Evolutionary conservation across 2,113 vertebrate species (phyloP), one percentile per base, ranked within the genome.

Genomic region (Arothron firmamentum): DNA sequence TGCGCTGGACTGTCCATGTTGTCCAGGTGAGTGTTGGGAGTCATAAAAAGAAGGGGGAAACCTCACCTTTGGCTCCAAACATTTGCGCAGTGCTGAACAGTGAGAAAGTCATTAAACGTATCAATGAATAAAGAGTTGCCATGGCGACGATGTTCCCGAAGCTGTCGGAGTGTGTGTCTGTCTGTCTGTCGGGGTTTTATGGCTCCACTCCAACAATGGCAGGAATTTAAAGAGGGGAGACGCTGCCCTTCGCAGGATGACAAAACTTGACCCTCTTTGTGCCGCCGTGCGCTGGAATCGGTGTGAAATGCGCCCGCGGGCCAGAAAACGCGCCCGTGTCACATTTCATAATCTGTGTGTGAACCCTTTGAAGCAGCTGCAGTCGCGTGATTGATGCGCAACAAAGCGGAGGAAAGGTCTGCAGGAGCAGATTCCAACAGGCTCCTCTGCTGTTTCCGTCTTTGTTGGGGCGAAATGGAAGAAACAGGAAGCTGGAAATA

Each of bases 341-440:
- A 68, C 57, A 57, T 81, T 84, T 79, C 74, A 76, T 78, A 62
- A 74, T 71, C 59, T 70, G 66, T 52, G 70, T 28, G 47, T 18
- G 23, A 58, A 31, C 52, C n/a, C 66, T 79, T 71, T 81, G 74
- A 77, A 65, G 61, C 61, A 65, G 54, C 3, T 61, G 60, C 55
- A 50, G 58, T 21, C 64, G 10, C 28, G 8, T 71, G 58, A 77
- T 62, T 61, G 52, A 67, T 47, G 15, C 59, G 41, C 17, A 21
- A 60, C 41, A 25, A 6, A 47, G 34, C 48, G 10, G 34, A 38
- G 48, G 31, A 43, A 11, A 55, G 34, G 45, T 20, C 45, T 47
- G 56, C 57, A 48, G 25, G 52, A 58, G 5, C 6, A 23, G 15
- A 0, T 25, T 48, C 46, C 31, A 48, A 60, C n/a, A 10, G 41